Evolutionary conservation across 2,888 invertebrate species (phyloP).

Genomic region (Stegana nigrithorax): DNA sequence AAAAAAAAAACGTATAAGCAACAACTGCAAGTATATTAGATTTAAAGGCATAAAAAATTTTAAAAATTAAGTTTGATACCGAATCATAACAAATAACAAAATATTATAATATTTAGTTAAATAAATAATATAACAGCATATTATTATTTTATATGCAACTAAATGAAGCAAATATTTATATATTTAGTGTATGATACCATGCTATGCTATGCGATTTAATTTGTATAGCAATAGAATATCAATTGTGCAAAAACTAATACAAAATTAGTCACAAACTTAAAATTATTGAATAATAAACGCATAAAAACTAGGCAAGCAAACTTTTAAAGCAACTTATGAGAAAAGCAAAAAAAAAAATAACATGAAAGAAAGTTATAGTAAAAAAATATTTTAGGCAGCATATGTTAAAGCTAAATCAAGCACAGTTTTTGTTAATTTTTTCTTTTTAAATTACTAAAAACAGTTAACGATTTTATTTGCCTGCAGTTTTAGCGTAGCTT

Average conservation of each 20-base stretch:
- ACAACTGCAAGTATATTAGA: neutral
- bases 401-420: neutral
- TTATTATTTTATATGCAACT: constrained; percentile 32
- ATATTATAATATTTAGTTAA: constrained; percentile 28
- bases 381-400: neutral
- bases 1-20: too few species aligned
- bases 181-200: too few species aligned
- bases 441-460: too few species aligned
- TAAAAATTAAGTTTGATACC: constrained; percentile 9
- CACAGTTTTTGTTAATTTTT: neutral
- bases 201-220: too few species aligned
- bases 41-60: neutral
- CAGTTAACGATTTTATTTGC: neutral
- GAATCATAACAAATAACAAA: constrained; percentile 35
- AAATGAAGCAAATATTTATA: too few species aligned
- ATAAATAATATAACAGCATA: constrained; percentile 26
- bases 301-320: constrained; percentile 13
- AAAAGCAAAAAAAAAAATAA: constrained; percentile 22
- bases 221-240: too few species aligned
- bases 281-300: too few species aligned
- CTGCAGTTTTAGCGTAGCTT: neutral
- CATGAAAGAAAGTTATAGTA: constrained; percentile 12
- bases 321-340: constrained; percentile 30
- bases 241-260: too few species aligned
- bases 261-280: too few species aligned